A percentile compares a stretch with the other conserved stretches of the same genome.
These are phyloP conservation scores for Beroe forskalii DNA, from an alignment of 37 sponge, comb jelly and placozoan species.

Conservation along the genomic window DNA sequence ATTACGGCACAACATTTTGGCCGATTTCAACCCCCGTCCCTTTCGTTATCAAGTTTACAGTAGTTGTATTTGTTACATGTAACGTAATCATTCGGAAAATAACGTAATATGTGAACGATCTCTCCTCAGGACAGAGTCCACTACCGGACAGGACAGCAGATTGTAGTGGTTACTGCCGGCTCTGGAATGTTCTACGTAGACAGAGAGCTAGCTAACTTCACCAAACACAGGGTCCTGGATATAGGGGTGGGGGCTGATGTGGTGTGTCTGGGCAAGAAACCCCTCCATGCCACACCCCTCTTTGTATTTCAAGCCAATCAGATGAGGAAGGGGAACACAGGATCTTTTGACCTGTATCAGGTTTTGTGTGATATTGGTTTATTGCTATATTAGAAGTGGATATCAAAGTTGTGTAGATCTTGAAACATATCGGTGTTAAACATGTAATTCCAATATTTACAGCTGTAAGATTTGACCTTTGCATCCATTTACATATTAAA, in stretches of 20 bases:
- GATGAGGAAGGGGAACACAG: neutral
- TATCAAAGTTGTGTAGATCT: too few species aligned
- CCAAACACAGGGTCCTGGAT: conserved; percentile 48
- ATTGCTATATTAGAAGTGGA: too few species aligned
- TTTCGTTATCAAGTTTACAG: too few species aligned
- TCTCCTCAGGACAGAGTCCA: conserved; percentile 74
- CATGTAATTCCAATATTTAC: too few species aligned
- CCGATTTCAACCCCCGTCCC: too few species aligned
- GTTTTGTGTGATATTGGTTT: neutral
- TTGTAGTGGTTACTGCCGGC: conserved; percentile 88
- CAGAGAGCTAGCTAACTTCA: conserved; percentile 56
- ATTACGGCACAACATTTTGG: too few species aligned
- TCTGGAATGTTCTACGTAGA: conserved; percentile 77
- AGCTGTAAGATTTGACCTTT: too few species aligned
- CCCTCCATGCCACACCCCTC: conserved; percentile 90
- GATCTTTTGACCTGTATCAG: conserved; percentile 10
- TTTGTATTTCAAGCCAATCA: conserved; percentile 69
- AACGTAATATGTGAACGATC: too few species aligned
- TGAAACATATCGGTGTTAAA: too few species aligned
- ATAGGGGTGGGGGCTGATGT: conserved; percentile 80
- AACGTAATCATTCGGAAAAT: too few species aligned
- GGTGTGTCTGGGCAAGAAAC: conserved; percentile 85
- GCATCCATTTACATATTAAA: too few species aligned
- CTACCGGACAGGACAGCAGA: conserved; percentile 83
- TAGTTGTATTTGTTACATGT: too few species aligned